These are phyloP conservation scores for Orchesella cincta DNA, from an alignment of 1,140 invertebrate species.

Conservation along the genomic window DNA sequence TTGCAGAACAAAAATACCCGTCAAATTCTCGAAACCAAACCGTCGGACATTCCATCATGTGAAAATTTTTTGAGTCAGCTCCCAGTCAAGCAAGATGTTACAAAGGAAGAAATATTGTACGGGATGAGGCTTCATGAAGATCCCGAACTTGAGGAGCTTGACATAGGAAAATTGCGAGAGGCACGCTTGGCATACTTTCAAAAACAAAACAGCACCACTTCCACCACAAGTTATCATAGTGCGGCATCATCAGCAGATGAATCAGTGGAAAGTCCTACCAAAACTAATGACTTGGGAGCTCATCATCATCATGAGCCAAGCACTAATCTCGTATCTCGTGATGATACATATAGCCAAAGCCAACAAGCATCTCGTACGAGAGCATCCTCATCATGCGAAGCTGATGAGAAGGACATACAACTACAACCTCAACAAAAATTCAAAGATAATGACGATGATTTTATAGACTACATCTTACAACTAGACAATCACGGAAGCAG, in stretches of 20 bases:
- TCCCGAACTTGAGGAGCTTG: conserved; percentile 28
- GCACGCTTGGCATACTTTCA: conserved; percentile 47
- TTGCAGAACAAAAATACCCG: neutral
- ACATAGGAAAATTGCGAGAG: conserved; percentile 44
- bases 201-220: neutral
- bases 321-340: neutral
- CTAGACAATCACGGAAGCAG: neutral
- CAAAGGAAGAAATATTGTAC: conserved; percentile 42
- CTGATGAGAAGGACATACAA: neutral
- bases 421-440: no score
- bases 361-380: no score
- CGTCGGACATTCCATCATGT: conserved; percentile 38
- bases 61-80: conserved; percentile 49
- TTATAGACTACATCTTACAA: conserved; percentile 39
- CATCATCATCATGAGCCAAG: neutral
- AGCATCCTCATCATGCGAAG: neutral
- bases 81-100: conserved; percentile 44
- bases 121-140: conserved; percentile 41
- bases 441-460: conserved; percentile 46
- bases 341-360: neutral
- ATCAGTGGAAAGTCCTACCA: no score
- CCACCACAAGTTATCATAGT: neutral
- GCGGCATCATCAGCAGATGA: no score
- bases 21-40: neutral
- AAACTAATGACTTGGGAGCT: neutral